Evolutionary conservation across 2,797 vertebrate species (phyloP).

Genomic region (Parotocinclus haroldoi): DNA sequence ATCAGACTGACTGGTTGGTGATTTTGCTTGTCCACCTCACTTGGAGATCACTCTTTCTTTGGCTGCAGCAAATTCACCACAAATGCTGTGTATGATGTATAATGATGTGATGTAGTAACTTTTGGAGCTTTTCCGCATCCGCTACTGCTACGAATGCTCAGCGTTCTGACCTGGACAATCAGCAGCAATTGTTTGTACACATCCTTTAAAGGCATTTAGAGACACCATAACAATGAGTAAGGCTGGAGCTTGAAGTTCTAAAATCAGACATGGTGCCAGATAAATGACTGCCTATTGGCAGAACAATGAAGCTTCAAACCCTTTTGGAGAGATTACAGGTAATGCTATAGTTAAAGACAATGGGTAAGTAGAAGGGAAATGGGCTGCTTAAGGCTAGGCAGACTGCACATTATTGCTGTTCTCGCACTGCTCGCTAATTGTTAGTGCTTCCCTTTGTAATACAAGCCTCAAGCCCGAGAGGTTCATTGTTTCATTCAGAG

Average conservation of each 20-base stretch:
- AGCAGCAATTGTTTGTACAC: no score
- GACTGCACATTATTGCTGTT: background rate
- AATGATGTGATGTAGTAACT: no score
- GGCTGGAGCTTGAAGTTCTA: background rate
- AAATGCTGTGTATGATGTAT: no score
- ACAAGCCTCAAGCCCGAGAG: background rate
- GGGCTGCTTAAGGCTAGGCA: background rate
- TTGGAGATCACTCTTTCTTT: no score
- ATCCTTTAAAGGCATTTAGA: no score
- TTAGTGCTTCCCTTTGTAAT: background rate
- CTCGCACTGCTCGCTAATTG: constrained; percentile 2
- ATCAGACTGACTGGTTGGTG: no score
- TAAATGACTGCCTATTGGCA: background rate
- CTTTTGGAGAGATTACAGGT: background rate
- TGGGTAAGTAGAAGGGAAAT: background rate
- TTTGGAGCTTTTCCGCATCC: no score
- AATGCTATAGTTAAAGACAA: constrained; percentile 27
- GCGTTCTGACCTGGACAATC: no score
- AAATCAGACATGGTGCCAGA: background rate
- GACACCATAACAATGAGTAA: no score
- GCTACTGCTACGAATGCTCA: no score
- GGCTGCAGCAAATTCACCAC: no score
- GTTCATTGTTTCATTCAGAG: background rate
- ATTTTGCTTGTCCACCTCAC: no score
- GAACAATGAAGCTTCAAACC: background rate